Percentiles rank a stretch among this genome's conserved stretches.
phyloP scores from a whole-genome alignment of 2,888 invertebrate species.

The Tillus elongatus region DNA sequence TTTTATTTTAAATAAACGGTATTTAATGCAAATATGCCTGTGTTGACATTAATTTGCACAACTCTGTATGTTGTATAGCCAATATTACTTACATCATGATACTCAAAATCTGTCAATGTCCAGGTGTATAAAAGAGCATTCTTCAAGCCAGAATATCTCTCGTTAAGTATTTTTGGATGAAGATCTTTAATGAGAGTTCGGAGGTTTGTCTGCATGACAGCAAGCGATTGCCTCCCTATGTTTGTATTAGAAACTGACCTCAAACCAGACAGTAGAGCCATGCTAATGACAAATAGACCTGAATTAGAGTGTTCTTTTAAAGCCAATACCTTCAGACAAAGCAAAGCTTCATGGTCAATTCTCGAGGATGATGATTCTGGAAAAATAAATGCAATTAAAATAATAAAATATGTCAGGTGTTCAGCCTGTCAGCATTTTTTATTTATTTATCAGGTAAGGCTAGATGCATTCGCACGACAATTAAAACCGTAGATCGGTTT shows the following conservation, averaged over 20 bases:
- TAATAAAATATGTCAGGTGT: too few relatives aligned
- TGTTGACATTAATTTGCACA: too few relatives aligned
- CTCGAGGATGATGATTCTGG: too few relatives aligned
- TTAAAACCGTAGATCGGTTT: too few relatives aligned
- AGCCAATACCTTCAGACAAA: conserved; percentile 1
- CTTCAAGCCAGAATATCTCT: background rate
- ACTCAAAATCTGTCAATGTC: background rate
- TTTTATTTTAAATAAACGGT: too few relatives aligned
- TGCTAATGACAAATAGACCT: background rate
- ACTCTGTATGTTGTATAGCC: too few relatives aligned
- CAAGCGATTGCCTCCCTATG: background rate
- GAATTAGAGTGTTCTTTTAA: background rate
- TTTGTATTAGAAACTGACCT: background rate
- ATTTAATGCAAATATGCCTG: too few relatives aligned
- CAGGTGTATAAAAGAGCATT: background rate
- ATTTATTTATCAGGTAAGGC: too few relatives aligned
- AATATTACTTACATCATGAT: conserved; percentile 1
- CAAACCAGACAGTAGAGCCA: background rate
- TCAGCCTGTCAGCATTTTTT: too few relatives aligned
- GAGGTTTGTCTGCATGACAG: background rate
- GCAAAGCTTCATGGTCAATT: background rate
- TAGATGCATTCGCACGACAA: too few relatives aligned
- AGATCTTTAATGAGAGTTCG: background rate
- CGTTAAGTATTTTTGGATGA: background rate
- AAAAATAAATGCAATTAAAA: too few relatives aligned